These are phyloP conservation scores for Phaonia tiefii DNA, from an alignment of 2,888 invertebrate species.

Conservation along the genomic window DNA sequence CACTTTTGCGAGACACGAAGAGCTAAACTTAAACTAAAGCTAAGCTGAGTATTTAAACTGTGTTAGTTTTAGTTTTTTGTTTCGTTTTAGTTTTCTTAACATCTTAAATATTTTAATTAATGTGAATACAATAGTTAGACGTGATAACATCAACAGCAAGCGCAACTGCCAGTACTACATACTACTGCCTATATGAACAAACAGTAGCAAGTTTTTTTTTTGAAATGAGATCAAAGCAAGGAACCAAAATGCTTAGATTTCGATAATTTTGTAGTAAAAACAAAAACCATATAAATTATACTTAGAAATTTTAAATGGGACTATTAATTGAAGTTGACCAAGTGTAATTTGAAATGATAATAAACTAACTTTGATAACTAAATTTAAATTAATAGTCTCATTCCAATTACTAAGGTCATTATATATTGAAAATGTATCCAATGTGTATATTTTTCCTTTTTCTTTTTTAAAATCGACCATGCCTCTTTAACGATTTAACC, in stretches of 20 bases:
- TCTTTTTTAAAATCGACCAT: conserved; percentile 14
- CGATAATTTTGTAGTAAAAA: conserved; percentile 17
- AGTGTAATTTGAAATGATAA: conserved; percentile 29
- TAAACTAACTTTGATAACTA: too few species aligned
- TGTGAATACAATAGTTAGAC: too few species aligned
- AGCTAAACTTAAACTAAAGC: neutral
- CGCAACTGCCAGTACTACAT: conserved; percentile 70
- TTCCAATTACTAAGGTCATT: conserved; percentile 30
- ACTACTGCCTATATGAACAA: conserved; percentile 81
- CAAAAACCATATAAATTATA: too few species aligned
- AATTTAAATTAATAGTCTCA: conserved; percentile 67
- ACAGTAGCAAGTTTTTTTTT: conserved; percentile 76
- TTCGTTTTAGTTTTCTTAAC: too few species aligned
- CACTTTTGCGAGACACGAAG: neutral
- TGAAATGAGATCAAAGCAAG: conserved; percentile 27
- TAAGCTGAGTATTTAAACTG: neutral
- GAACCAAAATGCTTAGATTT: conserved; percentile 44
- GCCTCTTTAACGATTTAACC: conserved; percentile 29
- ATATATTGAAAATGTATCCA: conserved; percentile 49
- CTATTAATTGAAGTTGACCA: too few species aligned
- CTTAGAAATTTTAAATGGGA: conserved; percentile 79
- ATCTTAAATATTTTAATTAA: too few species aligned
- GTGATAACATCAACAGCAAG: conserved; percentile 23
- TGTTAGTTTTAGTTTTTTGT: too few species aligned
- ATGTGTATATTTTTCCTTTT: conserved; percentile 28